phyloP scores from a whole-genome alignment of 2,113 vertebrate genomes.

The Piprites chloris region DNA sequence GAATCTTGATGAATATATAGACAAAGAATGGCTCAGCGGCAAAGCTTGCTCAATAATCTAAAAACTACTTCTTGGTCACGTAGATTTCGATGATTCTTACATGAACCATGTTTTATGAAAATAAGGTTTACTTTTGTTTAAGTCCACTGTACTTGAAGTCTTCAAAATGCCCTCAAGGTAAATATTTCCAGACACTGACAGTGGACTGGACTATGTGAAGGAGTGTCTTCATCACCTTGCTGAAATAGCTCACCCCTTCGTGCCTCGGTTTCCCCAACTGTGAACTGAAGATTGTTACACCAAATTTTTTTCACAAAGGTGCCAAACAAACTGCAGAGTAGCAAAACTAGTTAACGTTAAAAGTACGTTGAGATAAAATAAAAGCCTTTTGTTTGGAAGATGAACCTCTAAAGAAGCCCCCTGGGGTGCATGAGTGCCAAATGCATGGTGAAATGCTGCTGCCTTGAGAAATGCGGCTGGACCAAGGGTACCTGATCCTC shows the following conservation, averaged over 20 bases:
- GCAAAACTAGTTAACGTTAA: neutral
- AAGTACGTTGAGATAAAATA: rapidly evolving
- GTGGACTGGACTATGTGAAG: neutral
- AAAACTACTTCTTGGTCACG: neutral
- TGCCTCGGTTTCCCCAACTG: conserved; percentile 5
- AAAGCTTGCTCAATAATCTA: neutral
- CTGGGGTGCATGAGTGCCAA: neutral
- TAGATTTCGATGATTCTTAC: neutral
- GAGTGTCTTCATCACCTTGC: neutral
- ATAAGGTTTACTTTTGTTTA: neutral
- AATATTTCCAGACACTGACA: neutral
- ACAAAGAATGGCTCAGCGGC: neutral
- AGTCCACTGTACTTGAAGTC: neutral
- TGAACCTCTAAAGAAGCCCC: rapidly evolving
- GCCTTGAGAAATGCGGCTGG: neutral
- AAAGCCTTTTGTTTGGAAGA: neutral
- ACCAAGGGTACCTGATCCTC: neutral
- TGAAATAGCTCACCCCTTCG: rapidly evolving
- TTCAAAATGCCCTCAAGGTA: neutral
- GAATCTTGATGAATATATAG: neutral
- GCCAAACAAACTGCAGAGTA: neutral
- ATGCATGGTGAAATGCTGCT: neutral
- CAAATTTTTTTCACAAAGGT: neutral
- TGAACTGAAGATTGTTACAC: neutral
- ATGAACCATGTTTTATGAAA: neutral